Evolutionary conservation across 2,797 vertebrate genomes (phyloP).

Genomic region (Sebastes steindachneri): DNA sequence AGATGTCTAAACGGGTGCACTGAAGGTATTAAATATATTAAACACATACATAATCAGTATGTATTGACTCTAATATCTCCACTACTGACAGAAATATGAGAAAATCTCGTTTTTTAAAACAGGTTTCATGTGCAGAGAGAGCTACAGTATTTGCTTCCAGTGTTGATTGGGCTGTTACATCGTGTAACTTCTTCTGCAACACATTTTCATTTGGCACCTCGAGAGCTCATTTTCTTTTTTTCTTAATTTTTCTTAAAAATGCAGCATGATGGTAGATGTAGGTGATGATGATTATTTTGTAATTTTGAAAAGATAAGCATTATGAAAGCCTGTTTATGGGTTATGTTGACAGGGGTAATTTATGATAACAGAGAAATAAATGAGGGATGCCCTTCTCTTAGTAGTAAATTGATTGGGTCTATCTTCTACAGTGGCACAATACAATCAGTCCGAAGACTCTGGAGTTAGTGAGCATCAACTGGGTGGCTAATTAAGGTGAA

Average conservation of each 20-base stretch:
- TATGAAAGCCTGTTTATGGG: not conserved
- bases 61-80: not conserved
- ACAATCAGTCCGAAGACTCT: conserved; percentile 3
- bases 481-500: conserved; percentile 41
- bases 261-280: not conserved
- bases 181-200: conserved; percentile 18
- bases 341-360: not conserved
- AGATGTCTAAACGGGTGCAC: not conserved
- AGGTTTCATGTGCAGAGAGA: not conserved
- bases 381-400: not conserved
- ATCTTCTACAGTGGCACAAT: not conserved
- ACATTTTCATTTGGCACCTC: conserved; percentile 34
- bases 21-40: not conserved
- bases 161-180: conserved; percentile 13
- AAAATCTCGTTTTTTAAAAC: not conserved
- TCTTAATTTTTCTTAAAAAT: not conserved
- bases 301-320: not conserved
- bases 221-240: conserved; percentile 38
- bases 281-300: not conserved
- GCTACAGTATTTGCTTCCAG: not conserved
- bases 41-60: not conserved
- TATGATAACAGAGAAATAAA: not conserved
- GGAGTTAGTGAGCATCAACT: conserved; percentile 14
- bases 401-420: not conserved
- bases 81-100: not conserved